Conservation (phyloP, 2,888 invertebrate species). For the Nymphalis urticae region DNA sequence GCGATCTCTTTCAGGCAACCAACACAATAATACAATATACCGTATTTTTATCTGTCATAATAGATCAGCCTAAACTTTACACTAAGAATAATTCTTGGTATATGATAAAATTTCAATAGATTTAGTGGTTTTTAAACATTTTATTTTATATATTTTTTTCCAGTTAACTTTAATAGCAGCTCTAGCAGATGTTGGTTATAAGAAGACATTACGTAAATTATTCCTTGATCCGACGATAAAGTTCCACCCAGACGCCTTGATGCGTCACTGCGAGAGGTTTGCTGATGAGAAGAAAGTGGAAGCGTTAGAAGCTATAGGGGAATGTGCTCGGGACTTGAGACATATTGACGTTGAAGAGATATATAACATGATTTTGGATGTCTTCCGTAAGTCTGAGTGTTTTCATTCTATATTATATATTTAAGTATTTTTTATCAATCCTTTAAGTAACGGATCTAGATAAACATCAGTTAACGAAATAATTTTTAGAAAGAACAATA, state of each 20-base stretch:
- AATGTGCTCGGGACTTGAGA: constrained; percentile 59
- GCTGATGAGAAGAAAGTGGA: constrained; percentile 63
- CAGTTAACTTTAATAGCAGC: constrained; percentile 76
- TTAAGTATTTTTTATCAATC: not conserved
- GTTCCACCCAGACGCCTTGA: constrained; percentile 75
- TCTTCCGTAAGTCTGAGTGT: constrained; percentile 70
- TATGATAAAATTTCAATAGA: no score
- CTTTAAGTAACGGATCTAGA: not conserved
- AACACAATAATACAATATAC: no score
- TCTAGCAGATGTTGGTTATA: constrained; percentile 78
- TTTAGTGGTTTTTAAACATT: not conserved
- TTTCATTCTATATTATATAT: not conserved
- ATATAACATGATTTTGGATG: constrained; percentile 73
- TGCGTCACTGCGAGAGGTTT: constrained; percentile 77
- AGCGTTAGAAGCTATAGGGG: constrained; percentile 61
- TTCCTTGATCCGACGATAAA: constrained; percentile 78
- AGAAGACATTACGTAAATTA: constrained; percentile 72
- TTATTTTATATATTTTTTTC: not conserved
- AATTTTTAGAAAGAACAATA: no score
- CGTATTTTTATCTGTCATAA: no score
- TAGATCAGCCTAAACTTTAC: no score
- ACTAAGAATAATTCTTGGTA: no score
- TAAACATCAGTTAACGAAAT: not conserved
- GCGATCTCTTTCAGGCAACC: no score
- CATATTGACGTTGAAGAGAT: constrained; percentile 64